These are phyloP conservation scores for Melanotaenia trifasciata DNA, from an alignment of 2,797 vertebrate species.

Conservation along the genomic window DNA sequence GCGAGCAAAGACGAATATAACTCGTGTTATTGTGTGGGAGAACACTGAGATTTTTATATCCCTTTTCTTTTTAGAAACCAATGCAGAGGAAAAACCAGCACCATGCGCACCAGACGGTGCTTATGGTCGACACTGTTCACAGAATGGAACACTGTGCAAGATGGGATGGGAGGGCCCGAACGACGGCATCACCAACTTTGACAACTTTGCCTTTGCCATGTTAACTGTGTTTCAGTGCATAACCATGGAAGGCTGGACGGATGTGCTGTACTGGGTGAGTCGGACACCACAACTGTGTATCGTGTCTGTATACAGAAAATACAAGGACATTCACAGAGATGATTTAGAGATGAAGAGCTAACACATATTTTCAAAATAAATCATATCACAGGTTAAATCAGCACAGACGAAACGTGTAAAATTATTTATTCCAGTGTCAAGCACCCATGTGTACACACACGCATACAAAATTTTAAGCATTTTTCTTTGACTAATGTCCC, in stretches of 20 bases:
- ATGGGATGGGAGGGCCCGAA: conserved; percentile 95
- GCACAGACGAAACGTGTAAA: too few relatives aligned
- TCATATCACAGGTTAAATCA: too few relatives aligned
- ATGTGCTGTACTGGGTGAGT: conserved; percentile 97
- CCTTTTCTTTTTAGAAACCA: conserved; percentile 74
- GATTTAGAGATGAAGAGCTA: conserved; percentile 1
- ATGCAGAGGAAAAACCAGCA: conserved; percentile 90
- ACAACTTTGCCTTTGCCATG: conserved; percentile 99
- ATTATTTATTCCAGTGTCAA: conserved; percentile 27
- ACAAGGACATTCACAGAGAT: conserved; percentile 16
- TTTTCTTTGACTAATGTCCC: too few relatives aligned
- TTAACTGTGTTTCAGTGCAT: conserved; percentile 98
- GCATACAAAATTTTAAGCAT: too few relatives aligned
- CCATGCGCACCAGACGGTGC: conserved; percentile 89
- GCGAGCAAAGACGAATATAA: not conserved
- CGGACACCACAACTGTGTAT: conserved; percentile 64
- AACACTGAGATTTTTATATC: not conserved
- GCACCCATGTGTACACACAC: not conserved
- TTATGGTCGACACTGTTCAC: conserved; percentile 91
- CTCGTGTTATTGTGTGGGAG: not conserved
- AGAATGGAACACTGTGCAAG: conserved; percentile 86
- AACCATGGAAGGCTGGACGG: conserved; percentile 99
- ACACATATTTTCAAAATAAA: too few relatives aligned
- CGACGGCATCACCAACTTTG: conserved; percentile 98
- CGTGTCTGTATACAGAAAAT: conserved; percentile 22